Conservation (phyloP, 2,888 invertebrate genomes). For the Drosophila neotestacea region DNA sequence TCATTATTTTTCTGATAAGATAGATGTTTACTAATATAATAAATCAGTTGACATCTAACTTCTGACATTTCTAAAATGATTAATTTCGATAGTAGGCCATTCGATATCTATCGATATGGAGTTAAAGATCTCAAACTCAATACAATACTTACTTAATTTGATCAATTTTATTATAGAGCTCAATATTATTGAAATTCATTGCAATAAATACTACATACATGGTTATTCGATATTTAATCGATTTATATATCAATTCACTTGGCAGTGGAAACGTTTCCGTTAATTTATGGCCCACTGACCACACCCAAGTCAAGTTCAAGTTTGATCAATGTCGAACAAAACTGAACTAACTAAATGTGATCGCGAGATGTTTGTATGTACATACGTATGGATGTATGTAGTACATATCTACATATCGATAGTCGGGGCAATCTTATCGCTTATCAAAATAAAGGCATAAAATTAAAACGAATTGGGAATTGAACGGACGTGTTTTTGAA, state of each 20-base stretch:
- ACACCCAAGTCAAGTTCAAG: conserved; percentile 61
- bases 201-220: too few relatives aligned
- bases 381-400: neutral
- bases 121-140: neutral
- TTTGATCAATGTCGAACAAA: conserved; percentile 33
- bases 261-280: conserved; percentile 3
- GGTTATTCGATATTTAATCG: conserved; percentile 4
- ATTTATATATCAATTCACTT: neutral
- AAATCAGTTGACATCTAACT: too few relatives aligned
- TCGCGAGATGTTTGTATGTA: neutral
- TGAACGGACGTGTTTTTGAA: conserved; percentile 12
- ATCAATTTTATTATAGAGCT: neutral
- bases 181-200: neutral
- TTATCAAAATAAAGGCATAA: conserved; percentile 29
- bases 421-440: conserved; percentile 47
- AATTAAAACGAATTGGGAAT: conserved; percentile 14
- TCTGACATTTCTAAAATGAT: too few relatives aligned
- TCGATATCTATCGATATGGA: neutral
- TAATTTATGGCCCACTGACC: conserved; percentile 47
- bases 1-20: too few relatives aligned
- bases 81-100: neutral
- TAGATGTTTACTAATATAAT: too few relatives aligned
- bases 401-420: conserved; percentile 26
- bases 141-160: neutral
- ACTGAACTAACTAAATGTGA: conserved; percentile 14